Evolutionary conservation across 1,140 invertebrate genomes (phyloP).

Genomic region (Anoplophora glabripennis): DNA sequence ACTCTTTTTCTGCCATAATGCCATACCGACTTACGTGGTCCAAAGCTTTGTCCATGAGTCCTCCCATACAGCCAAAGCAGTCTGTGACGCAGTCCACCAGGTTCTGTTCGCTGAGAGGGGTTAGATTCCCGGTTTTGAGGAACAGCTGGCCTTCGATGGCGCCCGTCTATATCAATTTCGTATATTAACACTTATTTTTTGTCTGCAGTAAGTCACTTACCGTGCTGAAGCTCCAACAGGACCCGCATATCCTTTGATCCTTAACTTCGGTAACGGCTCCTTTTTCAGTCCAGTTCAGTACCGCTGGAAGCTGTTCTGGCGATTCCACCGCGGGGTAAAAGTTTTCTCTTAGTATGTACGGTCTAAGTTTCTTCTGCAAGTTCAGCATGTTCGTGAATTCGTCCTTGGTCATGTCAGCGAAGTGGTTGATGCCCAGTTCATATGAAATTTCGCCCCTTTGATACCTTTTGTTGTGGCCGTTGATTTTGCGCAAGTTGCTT

Average conservation of each 20-base stretch:
- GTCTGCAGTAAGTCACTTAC: constrained; percentile 48
- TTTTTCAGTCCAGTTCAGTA: constrained; percentile 77
- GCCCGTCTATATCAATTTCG: constrained; percentile 44
- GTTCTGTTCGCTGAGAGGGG: constrained; percentile 72
- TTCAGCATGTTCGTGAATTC: constrained; percentile 59
- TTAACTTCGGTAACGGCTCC: constrained; percentile 87
- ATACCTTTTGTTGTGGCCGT: constrained; percentile 73
- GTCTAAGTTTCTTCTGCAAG: not conserved
- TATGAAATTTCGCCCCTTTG: constrained; percentile 63
- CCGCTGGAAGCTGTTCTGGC: constrained; percentile 54
- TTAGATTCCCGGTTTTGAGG: constrained; percentile 59
- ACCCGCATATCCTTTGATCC: constrained; percentile 87
- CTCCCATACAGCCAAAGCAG: constrained; percentile 60
- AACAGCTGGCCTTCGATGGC: constrained; percentile 73
- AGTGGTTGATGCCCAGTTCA: constrained; percentile 73
- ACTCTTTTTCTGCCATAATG: constrained; percentile 17
- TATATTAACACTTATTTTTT: not conserved
- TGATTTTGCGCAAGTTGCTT: constrained; percentile 79
- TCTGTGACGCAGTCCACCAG: constrained; percentile 73
- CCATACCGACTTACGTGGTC: constrained; percentile 5
- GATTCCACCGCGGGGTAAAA: not conserved
- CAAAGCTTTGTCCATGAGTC: constrained; percentile 35
- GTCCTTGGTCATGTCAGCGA: constrained; percentile 78
- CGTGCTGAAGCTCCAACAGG: constrained; percentile 86
- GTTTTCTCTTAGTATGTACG: not conserved